Conservation (phyloP, 2,113 vertebrate species). For the Tragelaphus buxtoni region DNA sequence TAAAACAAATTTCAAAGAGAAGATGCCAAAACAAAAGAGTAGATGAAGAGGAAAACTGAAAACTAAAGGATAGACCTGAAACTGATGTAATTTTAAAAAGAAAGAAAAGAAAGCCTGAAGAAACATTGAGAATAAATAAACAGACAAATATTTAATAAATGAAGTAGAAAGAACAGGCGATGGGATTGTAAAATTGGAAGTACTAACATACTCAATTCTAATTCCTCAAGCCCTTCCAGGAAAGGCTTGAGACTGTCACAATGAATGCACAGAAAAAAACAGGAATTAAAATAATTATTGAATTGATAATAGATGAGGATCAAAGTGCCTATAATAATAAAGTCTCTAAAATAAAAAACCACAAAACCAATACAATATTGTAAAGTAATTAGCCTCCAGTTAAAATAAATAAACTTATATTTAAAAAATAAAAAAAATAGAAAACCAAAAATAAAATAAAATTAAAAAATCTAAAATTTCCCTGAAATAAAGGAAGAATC, state of each 20-base stretch:
- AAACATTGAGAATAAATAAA: not conserved
- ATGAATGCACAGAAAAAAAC: not conserved
- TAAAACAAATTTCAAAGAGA: not conserved
- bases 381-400: too few species aligned
- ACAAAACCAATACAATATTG: too few species aligned
- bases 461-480: too few species aligned
- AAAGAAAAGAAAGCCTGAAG: not conserved
- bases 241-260: not conserved
- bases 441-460: not conserved
- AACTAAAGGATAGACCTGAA: not conserved
- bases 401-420: too few species aligned
- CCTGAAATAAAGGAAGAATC: not conserved
- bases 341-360: not conserved
- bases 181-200: not conserved
- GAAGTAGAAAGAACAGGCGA: not conserved
- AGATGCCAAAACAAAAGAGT: not conserved
- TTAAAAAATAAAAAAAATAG: not conserved
- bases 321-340: not conserved
- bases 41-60: not conserved
- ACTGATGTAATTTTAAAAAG: not conserved
- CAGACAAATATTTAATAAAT: not conserved
- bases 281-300: not conserved
- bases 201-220: too few species aligned
- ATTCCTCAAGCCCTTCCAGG: too few species aligned
- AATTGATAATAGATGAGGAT: not conserved